These are phyloP conservation scores for Corbicula japonica DNA, from an alignment of 2,888 invertebrate species.

Conservation along the genomic window DNA sequence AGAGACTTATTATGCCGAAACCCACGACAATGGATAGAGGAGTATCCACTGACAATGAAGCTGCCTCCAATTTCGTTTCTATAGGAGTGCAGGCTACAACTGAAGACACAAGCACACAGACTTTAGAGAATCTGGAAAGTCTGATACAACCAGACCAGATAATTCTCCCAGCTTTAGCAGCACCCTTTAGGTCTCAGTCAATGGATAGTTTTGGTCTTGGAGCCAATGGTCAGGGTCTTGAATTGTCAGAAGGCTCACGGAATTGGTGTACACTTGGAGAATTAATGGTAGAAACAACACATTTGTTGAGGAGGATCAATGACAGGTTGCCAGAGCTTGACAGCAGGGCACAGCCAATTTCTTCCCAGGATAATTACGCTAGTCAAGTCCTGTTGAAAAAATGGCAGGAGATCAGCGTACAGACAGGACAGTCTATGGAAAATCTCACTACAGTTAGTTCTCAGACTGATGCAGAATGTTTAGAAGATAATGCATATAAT, in stretches of 20 bases:
- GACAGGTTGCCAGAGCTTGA: conserved; percentile 64
- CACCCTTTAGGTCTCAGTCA: conserved; percentile 68
- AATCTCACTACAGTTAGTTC: conserved; percentile 63
- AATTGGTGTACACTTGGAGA: conserved; percentile 75
- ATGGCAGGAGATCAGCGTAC: conserved; percentile 64
- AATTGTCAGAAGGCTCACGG: conserved; percentile 66
- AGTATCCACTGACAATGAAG: conserved; percentile 46
- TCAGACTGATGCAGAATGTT: conserved; percentile 65
- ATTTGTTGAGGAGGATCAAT: conserved; percentile 69
- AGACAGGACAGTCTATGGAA: conserved; percentile 72
- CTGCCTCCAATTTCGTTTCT: conserved; percentile 44
- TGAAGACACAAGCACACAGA: conserved; percentile 56
- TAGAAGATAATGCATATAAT: conserved; percentile 1
- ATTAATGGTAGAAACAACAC: conserved; percentile 75
- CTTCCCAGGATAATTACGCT: conserved; percentile 61
- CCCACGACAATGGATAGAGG: conserved; percentile 56
- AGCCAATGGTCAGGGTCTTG: conserved; percentile 36
- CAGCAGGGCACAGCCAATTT: conserved; percentile 36
- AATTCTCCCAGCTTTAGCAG: conserved; percentile 63
- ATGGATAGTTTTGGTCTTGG: conserved; percentile 60
- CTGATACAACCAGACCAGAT: conserved; percentile 40
- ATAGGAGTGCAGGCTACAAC: conserved; percentile 55
- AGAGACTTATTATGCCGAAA: conserved; percentile 59
- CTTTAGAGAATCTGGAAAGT: conserved; percentile 11
- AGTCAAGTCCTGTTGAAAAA: conserved; percentile 37